phyloP scores from a whole-genome alignment of 1,140 invertebrate genomes.

The Tyrophagus putrescentiae region DNA sequence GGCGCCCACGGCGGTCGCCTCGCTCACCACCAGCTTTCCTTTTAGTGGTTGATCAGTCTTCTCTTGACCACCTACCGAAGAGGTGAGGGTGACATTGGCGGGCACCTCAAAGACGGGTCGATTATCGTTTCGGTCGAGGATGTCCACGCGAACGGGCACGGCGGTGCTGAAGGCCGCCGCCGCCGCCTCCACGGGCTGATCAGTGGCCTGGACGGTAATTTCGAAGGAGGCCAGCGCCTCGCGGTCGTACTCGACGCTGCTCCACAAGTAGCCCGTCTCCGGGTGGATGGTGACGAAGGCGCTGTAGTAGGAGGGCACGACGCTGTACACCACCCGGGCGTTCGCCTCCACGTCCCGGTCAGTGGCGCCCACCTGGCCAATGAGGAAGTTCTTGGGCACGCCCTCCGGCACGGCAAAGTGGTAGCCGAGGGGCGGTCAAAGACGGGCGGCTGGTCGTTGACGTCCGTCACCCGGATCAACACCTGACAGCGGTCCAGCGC shows the following conservation, averaged over 20 bases:
- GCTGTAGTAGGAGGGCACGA: conserved; percentile 21
- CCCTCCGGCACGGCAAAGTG: conserved; percentile 74
- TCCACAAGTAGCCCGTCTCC: conserved; percentile 1
- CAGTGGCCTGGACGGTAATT: conserved; percentile 35
- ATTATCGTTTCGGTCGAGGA: conserved; percentile 82
- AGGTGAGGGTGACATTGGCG: conserved; percentile 27
- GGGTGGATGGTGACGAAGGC: conserved; percentile 2
- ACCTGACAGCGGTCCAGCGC: not conserved
- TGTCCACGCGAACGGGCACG: not conserved
- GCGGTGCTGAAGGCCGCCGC: not conserved
- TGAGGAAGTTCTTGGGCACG: conserved; percentile 58
- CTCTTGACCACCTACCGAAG: too few species aligned
- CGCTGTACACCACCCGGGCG: conserved; percentile 41
- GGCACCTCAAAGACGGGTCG: conserved; percentile 73
- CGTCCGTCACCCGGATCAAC: conserved; percentile 65
- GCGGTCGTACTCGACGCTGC: not conserved
- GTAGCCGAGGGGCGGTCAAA: conserved; percentile 79
- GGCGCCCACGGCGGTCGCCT: conserved; percentile 69
- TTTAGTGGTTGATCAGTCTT: too few species aligned
- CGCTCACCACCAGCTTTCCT: conserved; percentile 63
- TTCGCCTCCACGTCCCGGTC: conserved; percentile 39
- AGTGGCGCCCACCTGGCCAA: conserved; percentile 68
- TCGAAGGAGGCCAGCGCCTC: conserved; percentile 1
- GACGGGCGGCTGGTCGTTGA: conserved; percentile 84
- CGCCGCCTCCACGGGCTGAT: conserved; percentile 35